Evolutionary conservation across 2,113 vertebrate species (phyloP).

Genomic region (Passer domesticus): DNA sequence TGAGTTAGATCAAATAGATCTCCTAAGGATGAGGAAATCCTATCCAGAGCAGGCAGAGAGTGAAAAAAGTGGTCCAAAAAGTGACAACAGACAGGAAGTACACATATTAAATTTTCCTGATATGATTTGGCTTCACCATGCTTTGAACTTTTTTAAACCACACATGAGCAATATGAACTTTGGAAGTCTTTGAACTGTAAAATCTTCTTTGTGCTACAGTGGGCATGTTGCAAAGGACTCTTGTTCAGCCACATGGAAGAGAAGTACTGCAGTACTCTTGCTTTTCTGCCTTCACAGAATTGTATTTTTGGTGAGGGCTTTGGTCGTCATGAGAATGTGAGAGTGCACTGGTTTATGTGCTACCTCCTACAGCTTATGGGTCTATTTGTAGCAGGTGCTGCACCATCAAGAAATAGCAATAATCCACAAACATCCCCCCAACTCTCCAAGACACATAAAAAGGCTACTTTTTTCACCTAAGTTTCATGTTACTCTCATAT

Average conservation of each 20-base stretch:
- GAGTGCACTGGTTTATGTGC: neutral
- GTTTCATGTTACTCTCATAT: neutral
- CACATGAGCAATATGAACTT: neutral
- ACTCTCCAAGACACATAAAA: neutral
- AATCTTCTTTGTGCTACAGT: neutral
- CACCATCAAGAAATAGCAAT: neutral
- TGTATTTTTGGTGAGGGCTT: neutral
- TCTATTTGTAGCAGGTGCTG: neutral
- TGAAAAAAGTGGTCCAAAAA: neutral
- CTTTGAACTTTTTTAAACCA: neutral
- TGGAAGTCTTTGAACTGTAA: neutral
- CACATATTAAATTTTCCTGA: neutral
- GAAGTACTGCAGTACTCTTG: neutral
- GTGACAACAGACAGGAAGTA: neutral
- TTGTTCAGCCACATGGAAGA: neutral
- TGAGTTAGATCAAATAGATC: neutral
- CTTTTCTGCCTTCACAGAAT: neutral
- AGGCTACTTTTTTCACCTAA: neutral
- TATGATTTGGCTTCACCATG: accelerated
- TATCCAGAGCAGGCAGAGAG: neutral
- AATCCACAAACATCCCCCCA: neutral
- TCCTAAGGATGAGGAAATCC: neutral
- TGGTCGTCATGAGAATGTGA: neutral
- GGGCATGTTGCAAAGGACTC: neutral
- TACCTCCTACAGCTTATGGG: neutral